These are phyloP conservation scores for Scaptomyza montana DNA, from an alignment of 1,140 invertebrate genomes.

Conservation along the genomic window DNA sequence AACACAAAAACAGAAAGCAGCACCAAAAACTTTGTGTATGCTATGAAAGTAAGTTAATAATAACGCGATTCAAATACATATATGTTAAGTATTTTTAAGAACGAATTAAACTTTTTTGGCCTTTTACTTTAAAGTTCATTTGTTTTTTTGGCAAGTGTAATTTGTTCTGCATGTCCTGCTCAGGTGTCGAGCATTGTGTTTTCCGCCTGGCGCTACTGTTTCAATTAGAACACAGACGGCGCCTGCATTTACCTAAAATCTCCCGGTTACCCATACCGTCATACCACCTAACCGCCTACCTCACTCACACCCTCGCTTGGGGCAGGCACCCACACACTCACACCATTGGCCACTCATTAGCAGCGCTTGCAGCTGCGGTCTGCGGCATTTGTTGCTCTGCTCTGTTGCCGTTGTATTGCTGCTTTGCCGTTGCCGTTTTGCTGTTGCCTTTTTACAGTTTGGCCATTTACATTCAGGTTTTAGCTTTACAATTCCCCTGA, in stretches of 20 bases:
- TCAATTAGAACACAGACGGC: constrained; percentile 63
- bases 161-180: constrained; percentile 19
- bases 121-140: no score
- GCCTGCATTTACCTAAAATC: constrained; percentile 11
- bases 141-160: background rate
- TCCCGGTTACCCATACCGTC: background rate
- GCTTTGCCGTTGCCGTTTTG: background rate
- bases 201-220: constrained; percentile 40
- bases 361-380: constrained; percentile 71
- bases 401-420: constrained; percentile 2
- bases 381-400: constrained; percentile 40
- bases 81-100: no score
- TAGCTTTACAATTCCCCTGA: constrained; percentile 9
- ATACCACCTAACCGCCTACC: background rate
- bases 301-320: no score
- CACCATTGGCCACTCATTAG: constrained; percentile 66
- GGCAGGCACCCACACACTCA: no score
- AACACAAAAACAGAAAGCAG: no score
- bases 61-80: no score
- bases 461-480: constrained; percentile 5
- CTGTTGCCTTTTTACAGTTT: background rate
- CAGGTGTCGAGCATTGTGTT: constrained; percentile 68
- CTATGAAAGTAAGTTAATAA: no score
- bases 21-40: no score
- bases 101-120: no score